Evolutionary conservation across 2,888 invertebrate species (phyloP).

Genomic region (Volucella bombylans): DNA sequence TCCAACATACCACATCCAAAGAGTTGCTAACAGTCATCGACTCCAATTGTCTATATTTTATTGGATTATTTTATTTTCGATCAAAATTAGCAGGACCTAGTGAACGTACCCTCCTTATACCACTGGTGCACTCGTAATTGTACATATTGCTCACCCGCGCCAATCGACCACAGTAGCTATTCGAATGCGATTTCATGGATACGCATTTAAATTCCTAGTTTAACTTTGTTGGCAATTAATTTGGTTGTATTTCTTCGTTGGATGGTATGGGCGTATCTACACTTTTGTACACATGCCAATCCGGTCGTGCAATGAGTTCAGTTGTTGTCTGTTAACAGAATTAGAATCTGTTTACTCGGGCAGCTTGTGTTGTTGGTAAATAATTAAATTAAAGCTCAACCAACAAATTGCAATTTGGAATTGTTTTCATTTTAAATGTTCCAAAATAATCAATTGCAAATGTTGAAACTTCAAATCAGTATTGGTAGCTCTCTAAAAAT

Average conservation of each 20-base stretch:
- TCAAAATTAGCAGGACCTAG: slow-evolving; percentile 42
- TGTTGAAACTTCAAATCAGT: too few relatives aligned
- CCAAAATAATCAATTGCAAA: background rate
- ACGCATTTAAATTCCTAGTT: slow-evolving; percentile 25
- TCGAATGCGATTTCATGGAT: slow-evolving; percentile 1
- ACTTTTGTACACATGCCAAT: background rate
- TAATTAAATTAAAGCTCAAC: slow-evolving; percentile 38
- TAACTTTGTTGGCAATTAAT: slow-evolving; percentile 35
- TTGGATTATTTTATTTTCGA: slow-evolving; percentile 60
- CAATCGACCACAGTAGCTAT: background rate
- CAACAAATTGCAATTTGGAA: slow-evolving; percentile 7
- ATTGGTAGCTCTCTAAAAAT: too few relatives aligned
- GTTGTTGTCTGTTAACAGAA: slow-evolving; percentile 42
- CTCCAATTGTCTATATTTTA: slow-evolving; percentile 53
- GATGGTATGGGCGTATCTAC: background rate
- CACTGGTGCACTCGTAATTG: too few relatives aligned
- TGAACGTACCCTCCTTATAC: too few relatives aligned
- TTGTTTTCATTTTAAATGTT: slow-evolving; percentile 15
- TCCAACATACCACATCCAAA: slow-evolving; percentile 18
- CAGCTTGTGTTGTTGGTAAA: slow-evolving; percentile 4
- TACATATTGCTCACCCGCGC: too few relatives aligned
- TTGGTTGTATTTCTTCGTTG: slow-evolving; percentile 15
- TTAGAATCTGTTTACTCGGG: slow-evolving; percentile 29
- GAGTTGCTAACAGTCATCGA: slow-evolving; percentile 51
- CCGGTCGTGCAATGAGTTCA: slow-evolving; percentile 29